phyloP scores from a whole-genome alignment of 2,888 invertebrate genomes.

The Eilema caniola region DNA sequence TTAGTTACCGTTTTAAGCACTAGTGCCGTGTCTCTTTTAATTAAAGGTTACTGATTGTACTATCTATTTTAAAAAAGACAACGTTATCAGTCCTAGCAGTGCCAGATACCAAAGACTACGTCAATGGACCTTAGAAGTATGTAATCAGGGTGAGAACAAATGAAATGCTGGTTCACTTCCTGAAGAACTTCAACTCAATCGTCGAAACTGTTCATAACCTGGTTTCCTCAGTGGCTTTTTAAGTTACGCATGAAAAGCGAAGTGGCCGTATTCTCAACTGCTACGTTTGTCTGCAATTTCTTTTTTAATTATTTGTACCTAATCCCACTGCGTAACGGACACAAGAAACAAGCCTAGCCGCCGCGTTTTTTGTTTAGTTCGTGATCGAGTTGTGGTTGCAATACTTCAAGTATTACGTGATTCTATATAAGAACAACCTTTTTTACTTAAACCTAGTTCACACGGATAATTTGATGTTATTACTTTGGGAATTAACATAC shows the following conservation, averaged over 20 bases:
- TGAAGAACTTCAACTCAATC: neutral
- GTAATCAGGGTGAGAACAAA: neutral
- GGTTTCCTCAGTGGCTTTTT: neutral
- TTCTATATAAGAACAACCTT: constrained; percentile 43
- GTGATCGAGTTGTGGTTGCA: constrained; percentile 52
- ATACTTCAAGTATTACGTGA: constrained; percentile 56
- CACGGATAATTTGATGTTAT: constrained; percentile 52
- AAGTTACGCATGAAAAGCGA: constrained; percentile 1
- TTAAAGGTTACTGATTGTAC: too few relatives aligned
- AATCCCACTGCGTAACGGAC: constrained; percentile 14
- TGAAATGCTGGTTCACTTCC: neutral
- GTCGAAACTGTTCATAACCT: neutral
- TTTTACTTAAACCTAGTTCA: constrained; percentile 53
- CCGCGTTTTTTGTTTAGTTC: constrained; percentile 51
- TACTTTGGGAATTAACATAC: constrained; percentile 50
- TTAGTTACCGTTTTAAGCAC: too few relatives aligned
- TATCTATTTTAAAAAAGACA: neutral
- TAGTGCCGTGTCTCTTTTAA: too few relatives aligned
- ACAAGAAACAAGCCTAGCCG: constrained; percentile 17
- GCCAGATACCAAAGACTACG: neutral
- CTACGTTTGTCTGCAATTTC: constrained; percentile 1
- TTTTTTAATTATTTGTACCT: constrained; percentile 10
- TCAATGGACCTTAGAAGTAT: neutral
- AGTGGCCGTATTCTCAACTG: constrained; percentile 1
- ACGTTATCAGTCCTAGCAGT: neutral